Evolutionary conservation across 2,797 vertebrate species (phyloP), one percentile per base, ranked within the genome.

Genomic region (Tokudaia tokunoshimensis): DNA sequence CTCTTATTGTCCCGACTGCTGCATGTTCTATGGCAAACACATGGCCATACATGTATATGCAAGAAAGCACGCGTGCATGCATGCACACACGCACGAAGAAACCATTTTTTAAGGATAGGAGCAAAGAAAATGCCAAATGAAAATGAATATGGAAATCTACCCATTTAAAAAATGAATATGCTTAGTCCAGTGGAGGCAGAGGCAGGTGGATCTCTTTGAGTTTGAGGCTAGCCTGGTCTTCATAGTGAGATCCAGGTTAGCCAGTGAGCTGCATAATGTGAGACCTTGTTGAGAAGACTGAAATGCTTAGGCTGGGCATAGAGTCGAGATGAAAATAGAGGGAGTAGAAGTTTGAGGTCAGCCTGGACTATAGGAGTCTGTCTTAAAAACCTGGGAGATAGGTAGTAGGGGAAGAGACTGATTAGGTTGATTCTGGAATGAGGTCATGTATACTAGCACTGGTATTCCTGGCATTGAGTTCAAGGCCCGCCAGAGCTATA

Each of bases 81-180:
- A 11, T 3, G 10, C 72, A 75, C 10, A 31, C 13, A 6, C 2
- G 1, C 1, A 37, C 47, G 37, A 5, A 57, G 11, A 81, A 22
- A 7, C 34, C 8, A 44, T 41, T 82, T 61, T 83, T 83, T 44
- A 63, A 63, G n/a, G 15, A 83, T 6, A 63, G 26, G 37, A 63
- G 65, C 12, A 81, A 94, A 95, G 13, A 81, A 96, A 94, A 89
- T 26, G 2, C 44, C 92, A 92, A 3, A 75, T 34, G 4, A 63
- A 90, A 92, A 22, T 70, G 1, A 82, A 91, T 65, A n/a, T 50
- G 55, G 31, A 96, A 93, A 93, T 47, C 44, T 61, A 89, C 59
- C 78, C 83, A 84, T 95, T 67, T 67, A 31, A 47, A 47, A 74
- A 72, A 52, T 22, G 13, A 92, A 50, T 55, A 84, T 50, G n/a